phyloP scores from a whole-genome alignment of 1,140 invertebrate genomes.

The Semibalanus balanoides region DNA sequence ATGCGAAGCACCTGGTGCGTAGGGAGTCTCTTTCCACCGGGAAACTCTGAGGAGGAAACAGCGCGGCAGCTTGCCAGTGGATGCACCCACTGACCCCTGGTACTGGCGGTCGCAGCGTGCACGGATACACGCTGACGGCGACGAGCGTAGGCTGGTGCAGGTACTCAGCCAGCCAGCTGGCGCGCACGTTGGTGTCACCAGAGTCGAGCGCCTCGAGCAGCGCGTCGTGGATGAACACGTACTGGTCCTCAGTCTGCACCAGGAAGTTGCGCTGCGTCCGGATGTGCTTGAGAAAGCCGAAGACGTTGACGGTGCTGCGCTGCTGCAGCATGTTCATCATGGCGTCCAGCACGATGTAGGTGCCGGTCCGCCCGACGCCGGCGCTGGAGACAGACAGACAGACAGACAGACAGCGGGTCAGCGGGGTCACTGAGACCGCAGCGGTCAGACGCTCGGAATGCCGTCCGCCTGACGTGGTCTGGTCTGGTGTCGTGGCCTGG shows the following conservation, averaged over 20 bases:
- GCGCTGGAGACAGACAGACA: slow-evolving; percentile 30
- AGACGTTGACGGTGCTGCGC: slow-evolving; percentile 29
- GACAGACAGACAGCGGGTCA: too few relatives aligned
- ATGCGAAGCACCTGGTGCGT: too few relatives aligned
- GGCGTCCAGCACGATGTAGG: slow-evolving; percentile 31
- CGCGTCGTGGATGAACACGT: slow-evolving; percentile 15
- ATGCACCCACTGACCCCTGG: slow-evolving; percentile 33
- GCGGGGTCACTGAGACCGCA: too few relatives aligned
- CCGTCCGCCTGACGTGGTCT: too few relatives aligned
- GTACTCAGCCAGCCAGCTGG: slow-evolving; percentile 3
- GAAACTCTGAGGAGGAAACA: neutral
- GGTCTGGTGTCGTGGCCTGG: too few relatives aligned
- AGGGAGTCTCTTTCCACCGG: too few relatives aligned
- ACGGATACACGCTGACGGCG: too few relatives aligned
- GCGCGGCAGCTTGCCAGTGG: too few relatives aligned
- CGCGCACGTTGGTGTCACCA: slow-evolving; percentile 12
- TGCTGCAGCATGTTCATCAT: slow-evolving; percentile 27
- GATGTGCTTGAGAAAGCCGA: slow-evolving; percentile 28
- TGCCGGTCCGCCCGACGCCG: slow-evolving; percentile 31
- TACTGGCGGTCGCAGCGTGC: slow-evolving; percentile 56
- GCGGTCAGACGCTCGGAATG: too few relatives aligned
- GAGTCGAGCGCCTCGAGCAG: slow-evolving; percentile 10
- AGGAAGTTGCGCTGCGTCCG: slow-evolving; percentile 30
- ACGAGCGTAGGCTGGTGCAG: slow-evolving; percentile 8
- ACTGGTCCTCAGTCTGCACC: slow-evolving; percentile 39